phyloP scores from a whole-genome alignment of 2,888 invertebrate genomes.

The Drepanosiphum platanoidis region DNA sequence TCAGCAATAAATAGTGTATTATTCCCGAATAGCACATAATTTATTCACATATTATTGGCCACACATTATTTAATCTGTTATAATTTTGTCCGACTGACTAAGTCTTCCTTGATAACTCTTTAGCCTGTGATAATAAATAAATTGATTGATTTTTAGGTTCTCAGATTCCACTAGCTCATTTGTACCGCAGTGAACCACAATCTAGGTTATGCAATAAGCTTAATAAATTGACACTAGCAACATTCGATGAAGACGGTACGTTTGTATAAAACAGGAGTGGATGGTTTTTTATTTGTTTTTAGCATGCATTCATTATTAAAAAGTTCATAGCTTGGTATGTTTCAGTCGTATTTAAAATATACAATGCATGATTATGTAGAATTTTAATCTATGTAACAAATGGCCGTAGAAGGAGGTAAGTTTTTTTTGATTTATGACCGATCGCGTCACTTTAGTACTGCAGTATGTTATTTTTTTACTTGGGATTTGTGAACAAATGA shows the following conservation, averaged over 20 bases:
- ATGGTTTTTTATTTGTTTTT: constrained; percentile 32
- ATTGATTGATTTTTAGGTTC: constrained; percentile 68
- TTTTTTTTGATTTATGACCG: not conserved
- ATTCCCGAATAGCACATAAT: too few species aligned
- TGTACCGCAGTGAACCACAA: constrained; percentile 68
- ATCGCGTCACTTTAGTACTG: not conserved
- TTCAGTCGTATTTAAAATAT: not conserved
- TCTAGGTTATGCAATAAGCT: constrained; percentile 74
- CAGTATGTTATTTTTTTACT: too few species aligned
- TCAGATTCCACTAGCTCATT: constrained; percentile 68
- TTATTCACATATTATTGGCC: too few species aligned
- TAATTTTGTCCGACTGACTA: too few species aligned
- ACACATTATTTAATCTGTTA: too few species aligned
- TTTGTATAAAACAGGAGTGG: constrained; percentile 17
- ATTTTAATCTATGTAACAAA: constrained; percentile 1
- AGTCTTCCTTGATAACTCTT: too few species aligned
- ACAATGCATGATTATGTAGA: constrained; percentile 30
- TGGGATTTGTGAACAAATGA: not conserved
- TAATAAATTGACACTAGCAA: constrained; percentile 84
- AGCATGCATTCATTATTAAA: constrained; percentile 4
- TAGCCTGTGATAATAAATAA: too few species aligned
- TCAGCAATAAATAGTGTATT: too few species aligned
- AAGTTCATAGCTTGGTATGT: not conserved
- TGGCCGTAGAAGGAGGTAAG: not conserved
- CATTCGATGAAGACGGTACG: constrained; percentile 85